These are phyloP conservation scores for Rhabditophanes sp. DNA, from an alignment of 2,888 invertebrate species.

Conservation along the genomic window DNA sequence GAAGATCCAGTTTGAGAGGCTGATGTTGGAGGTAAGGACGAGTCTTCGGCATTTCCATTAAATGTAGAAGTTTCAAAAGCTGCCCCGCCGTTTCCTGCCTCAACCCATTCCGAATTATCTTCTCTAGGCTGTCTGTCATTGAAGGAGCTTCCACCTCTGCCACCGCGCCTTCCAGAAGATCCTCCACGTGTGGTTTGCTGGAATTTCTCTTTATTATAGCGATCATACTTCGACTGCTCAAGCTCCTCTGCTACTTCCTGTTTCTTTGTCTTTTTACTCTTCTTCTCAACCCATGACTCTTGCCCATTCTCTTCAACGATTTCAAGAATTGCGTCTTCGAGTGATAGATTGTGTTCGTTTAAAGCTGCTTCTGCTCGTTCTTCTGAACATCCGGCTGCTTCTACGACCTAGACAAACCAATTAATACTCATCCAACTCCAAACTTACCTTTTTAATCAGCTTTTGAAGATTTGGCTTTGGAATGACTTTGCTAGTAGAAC, in stretches of 20 bases:
- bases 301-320: constrained; percentile 26
- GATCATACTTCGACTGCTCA: no score
- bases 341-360: constrained; percentile 25
- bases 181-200: no score
- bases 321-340: constrained; percentile 25
- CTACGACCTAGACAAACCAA: constrained; percentile 27
- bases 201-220: no score
- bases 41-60: no score
- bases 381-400: constrained; percentile 31
- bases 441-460: constrained; percentile 8
- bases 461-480: no score
- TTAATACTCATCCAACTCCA: not conserved
- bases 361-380: constrained; percentile 34
- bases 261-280: constrained; percentile 6
- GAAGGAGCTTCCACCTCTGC: not conserved
- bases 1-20: no score
- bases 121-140: constrained; percentile 2
- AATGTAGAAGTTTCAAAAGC: no score
- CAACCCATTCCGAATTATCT: constrained; percentile 2
- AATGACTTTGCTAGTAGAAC: no score
- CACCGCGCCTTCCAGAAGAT: no score
- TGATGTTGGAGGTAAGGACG: no score
- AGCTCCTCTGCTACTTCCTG: constrained; percentile 7
- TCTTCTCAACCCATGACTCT: constrained; percentile 10
- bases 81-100: no score